Evolutionary conservation across 2,797 vertebrate genomes (phyloP), one percentile per base, ranked within the genome.

Genomic region (Manis crassicaudata): DNA sequence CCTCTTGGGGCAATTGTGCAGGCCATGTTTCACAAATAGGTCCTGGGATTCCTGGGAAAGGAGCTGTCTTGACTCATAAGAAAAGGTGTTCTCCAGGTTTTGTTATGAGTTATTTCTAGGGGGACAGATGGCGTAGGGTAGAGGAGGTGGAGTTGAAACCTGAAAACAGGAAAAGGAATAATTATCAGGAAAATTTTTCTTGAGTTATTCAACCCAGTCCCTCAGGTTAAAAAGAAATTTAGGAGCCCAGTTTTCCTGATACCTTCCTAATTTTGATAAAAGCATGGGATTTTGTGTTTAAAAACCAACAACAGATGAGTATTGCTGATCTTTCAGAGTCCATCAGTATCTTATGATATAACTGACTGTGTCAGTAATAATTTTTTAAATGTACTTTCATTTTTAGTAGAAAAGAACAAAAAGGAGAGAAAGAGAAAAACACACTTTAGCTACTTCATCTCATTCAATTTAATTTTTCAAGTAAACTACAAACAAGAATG

Each of bases 401-500:
- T 82, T 92, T 75, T 70, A 88, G 16, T 50, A 83, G 54, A 89
- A 32, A 62, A 82, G 14, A 11, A 11, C n/a, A 25, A 67, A 76
- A 82, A 70, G 27, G 23, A 56, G 32, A 68, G 81, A 43, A 77
- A 35, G 4, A 46, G 18, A 63, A 84, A 89, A 93, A 29, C 40
- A 65, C 40, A 82, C 29, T 37, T 82, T 27, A 88, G 32, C 43
- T 14, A 40, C 75, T 89, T 94, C 14, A 4, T 94, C 63, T 95
- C 13, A 54, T 65, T 94, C 8, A 14, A 54, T 92, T 95, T 94
- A 62, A 92, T 90, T 94, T 95, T 96, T 92, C 58, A 95, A 88
- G 65, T 75, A 95, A 94, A 83, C 40, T 92, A 63, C 77, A 96
- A 88, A 84, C 13, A 87, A 73, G 35, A 92, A 79, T 16, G 29